Base-by-base conservation (phyloP, 2,888 invertebrate genomes). In the Nemotelus pantherinus region DNA sequence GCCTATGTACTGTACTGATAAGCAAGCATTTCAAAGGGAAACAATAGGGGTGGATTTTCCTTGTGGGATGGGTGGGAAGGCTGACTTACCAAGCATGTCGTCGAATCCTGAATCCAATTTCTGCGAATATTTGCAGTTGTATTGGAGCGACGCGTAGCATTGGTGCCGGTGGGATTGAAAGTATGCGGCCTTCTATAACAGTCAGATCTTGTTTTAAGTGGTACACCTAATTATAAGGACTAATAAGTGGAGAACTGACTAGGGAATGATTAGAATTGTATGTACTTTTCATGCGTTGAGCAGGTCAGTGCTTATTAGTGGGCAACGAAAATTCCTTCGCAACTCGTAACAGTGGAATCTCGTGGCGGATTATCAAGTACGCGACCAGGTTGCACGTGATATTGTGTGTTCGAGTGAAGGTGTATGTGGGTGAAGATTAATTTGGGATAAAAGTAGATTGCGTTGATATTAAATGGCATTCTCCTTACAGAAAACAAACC, bases 71-170 rank as follows among this genome's bases (percentile, higher is more conserved):
- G 48, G 50, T 6, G n/a, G 57, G 57, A 5, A 25, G 57, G 25
- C 6, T 41, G 7, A 63, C 43, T 9, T 10, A 41, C 25, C 43
- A 60, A 60, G 60, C 7, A 68, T 50, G 50, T 68, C 50, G 48
- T 48, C 50, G 48, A 48, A 68, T 68, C 25, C 50, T 47, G 67
- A 68, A 68, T 68, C 48, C 48, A 48, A 68, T 68, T 68, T 68
- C 67, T 39, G 5, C n/a, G 25, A 39, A 48, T 68, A 6, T 68
- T 43, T 48, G 67, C 25, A 25, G 25, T 25, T 25, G 25, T 25
- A 25, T 25, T 25, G 25, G 25, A 25, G 25, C 25, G 25, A 25
- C 25, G 25, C 25, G 25, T 25, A 25, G 25, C 25, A 25, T 25
- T 25, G 25, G 25, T 25, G 25, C 25, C 25, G 25, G 25, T 25